Percentiles rank a stretch among this genome's conserved stretches.
Conservation (phyloP, 2,888 invertebrate genomes). For the Perizoma affinitatum region DNA sequence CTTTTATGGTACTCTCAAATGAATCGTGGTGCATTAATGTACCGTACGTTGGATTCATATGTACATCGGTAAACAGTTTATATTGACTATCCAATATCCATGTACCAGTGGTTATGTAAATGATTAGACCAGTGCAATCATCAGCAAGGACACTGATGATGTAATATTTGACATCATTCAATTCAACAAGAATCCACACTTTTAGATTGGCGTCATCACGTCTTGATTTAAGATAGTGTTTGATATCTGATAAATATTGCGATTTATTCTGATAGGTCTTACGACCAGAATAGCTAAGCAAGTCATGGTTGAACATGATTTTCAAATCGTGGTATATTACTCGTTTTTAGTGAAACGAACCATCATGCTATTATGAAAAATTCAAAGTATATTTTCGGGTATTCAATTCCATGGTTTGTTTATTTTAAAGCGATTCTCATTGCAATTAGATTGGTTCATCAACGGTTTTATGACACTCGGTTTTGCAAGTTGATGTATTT, state of each 20-base stretch:
- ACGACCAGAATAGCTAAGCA: too few species aligned
- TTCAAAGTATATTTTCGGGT: not conserved
- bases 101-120: constrained; percentile 42
- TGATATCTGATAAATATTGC: constrained; percentile 26
- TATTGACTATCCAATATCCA: constrained; percentile 19
- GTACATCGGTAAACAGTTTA: constrained; percentile 15
- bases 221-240: constrained; percentile 28
- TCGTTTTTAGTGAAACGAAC: too few species aligned
- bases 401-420: not conserved
- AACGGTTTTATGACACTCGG: constrained; percentile 6
- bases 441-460: not conserved
- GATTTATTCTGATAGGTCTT: constrained; percentile 6
- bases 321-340: too few species aligned
- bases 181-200: constrained; percentile 45
- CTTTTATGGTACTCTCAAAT: too few species aligned
- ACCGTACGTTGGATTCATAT: too few species aligned
- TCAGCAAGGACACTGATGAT: constrained; percentile 57
- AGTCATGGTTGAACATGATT: too few species aligned
- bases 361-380: too few species aligned
- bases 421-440: too few species aligned
- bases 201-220: constrained; percentile 49
- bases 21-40: too few species aligned
- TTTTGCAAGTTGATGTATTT: constrained; percentile 1
- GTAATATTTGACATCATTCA: constrained; percentile 66
- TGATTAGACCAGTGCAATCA: constrained; percentile 40